Conservation (phyloP, 2,888 invertebrate genomes). For the Drosophila mettleri region DNA sequence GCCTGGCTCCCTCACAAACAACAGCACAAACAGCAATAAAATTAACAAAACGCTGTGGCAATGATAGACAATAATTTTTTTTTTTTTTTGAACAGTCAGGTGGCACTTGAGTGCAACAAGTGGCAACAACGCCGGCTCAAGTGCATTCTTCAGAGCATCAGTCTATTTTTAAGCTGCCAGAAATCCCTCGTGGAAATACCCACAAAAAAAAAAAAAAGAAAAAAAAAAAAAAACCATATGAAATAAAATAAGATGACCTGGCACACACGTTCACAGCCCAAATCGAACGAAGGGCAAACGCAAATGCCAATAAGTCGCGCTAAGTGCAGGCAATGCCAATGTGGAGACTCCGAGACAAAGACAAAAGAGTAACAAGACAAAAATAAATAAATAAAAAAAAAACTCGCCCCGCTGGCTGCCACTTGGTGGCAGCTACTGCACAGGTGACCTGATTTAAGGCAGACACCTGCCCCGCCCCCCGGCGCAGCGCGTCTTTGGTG, state of each 20-base stretch:
- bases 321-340: conserved; percentile 34
- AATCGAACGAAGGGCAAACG: conserved; percentile 66
- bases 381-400: background rate
- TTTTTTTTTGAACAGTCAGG: conserved; percentile 36
- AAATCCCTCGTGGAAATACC: conserved; percentile 62
- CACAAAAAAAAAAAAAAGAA: conserved; percentile 6
- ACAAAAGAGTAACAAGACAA: background rate
- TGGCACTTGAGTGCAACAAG: conserved; percentile 79
- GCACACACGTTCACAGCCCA: conserved; percentile 19
- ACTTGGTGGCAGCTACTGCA: conserved; percentile 68
- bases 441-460: conserved; percentile 68
- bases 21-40: conserved; percentile 1
- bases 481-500: background rate
- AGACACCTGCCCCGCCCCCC: conserved; percentile 10
- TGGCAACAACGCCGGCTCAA: conserved; percentile 72
- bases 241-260: conserved; percentile 4
- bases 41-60: conserved; percentile 39
- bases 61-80: conserved; percentile 41
- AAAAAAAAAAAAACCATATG: background rate
- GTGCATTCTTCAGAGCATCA: conserved; percentile 71
- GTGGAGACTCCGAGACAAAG: conserved; percentile 9
- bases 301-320: conserved; percentile 62
- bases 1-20: conserved; percentile 42
- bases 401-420: conserved; percentile 37
- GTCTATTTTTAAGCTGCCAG: conserved; percentile 70